Evolutionary conservation across 2,797 vertebrate genomes (phyloP).

Genomic region (Arnoldichthys spilopterus): DNA sequence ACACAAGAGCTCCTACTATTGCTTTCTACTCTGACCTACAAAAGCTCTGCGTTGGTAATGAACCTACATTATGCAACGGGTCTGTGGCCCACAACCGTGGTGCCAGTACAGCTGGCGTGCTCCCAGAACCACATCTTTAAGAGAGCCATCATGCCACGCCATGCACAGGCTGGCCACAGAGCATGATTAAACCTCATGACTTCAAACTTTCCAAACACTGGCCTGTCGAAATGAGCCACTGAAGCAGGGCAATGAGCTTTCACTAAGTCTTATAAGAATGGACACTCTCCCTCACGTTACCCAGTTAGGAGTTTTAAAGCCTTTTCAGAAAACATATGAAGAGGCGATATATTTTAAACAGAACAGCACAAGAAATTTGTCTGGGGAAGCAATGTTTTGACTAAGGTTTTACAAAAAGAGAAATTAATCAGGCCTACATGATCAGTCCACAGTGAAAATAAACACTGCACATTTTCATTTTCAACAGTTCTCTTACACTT

Average conservation of each 20-base stretch:
- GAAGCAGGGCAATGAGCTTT: constrained; percentile 55
- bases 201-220: constrained; percentile 84
- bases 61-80: constrained; percentile 61
- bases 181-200: constrained; percentile 84
- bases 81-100: constrained; percentile 64
- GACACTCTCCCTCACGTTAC: constrained; percentile 57
- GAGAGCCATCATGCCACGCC: constrained; percentile 77
- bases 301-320: constrained; percentile 46
- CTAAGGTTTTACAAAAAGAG: constrained; percentile 5
- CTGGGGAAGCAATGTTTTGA: constrained; percentile 37
- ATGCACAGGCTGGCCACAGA: constrained; percentile 71
- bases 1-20: constrained; percentile 46
- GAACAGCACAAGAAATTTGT: constrained; percentile 10
- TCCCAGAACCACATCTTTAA: constrained; percentile 83
- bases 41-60: constrained; percentile 53
- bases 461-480: constrained; percentile 4
- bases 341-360: constrained; percentile 32
- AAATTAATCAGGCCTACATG: constrained; percentile 35
- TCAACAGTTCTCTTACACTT: constrained; percentile 3
- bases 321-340: constrained; percentile 24
- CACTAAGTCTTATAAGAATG: constrained; percentile 60
- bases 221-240: constrained; percentile 60
- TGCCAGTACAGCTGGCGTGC: constrained; percentile 77
- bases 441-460: constrained; percentile 14
- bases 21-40: constrained; percentile 48